These are phyloP conservation scores for Acholoe squamosa DNA, from an alignment of 2,888 invertebrate species.

Conservation along the genomic window DNA sequence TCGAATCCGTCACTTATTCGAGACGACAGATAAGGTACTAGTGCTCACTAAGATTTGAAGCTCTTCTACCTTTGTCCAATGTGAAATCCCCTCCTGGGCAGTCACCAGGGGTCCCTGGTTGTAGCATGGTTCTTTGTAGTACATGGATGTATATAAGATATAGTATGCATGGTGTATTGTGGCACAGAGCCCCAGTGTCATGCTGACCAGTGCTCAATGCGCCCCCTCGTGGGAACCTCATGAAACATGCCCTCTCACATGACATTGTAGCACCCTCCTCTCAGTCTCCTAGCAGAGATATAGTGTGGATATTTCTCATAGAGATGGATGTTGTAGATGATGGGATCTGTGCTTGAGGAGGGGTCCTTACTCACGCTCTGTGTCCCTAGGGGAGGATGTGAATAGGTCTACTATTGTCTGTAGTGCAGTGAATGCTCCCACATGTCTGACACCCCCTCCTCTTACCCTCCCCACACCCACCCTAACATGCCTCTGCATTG, in stretches of 20 bases:
- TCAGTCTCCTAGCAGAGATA: neutral
- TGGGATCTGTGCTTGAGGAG: neutral
- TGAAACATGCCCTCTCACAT: slow-evolving; percentile 1
- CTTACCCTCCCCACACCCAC: neutral
- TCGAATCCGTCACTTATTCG: too few species aligned
- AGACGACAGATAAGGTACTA: too few species aligned
- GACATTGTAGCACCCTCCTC: neutral
- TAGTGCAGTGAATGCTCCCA: neutral
- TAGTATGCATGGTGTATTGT: too few species aligned
- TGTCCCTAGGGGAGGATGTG: neutral
- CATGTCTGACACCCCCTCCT: neutral
- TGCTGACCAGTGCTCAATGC: neutral
- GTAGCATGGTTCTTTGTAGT: too few species aligned
- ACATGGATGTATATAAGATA: too few species aligned
- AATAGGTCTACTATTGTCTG: neutral
- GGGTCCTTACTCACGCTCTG: neutral
- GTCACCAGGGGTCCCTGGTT: too few species aligned
- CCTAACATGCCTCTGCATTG: too few species aligned
- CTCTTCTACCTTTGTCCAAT: too few species aligned
- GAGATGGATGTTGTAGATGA: neutral
- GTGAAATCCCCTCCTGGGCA: too few species aligned
- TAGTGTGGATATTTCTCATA: neutral
- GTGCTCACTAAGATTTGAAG: too few species aligned
- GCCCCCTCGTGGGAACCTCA: neutral
- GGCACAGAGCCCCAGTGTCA: too few species aligned